These are phyloP conservation scores for Acipenser oxyrinchus DNA, from an alignment of 2,797 vertebrate species.

Conservation along the genomic window DNA sequence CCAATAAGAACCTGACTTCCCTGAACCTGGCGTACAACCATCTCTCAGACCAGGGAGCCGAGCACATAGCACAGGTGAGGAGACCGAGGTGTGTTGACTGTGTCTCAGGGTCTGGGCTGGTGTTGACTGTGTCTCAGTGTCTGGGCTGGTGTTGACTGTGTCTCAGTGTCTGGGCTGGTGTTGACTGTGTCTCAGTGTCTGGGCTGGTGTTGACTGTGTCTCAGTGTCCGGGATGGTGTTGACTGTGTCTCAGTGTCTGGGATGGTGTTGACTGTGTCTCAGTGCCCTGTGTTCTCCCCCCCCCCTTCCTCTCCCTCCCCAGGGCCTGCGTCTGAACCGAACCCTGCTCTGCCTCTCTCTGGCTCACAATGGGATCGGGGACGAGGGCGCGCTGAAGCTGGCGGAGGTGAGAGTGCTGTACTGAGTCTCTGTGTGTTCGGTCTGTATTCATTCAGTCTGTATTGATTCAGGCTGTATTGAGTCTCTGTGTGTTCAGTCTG, in stretches of 20 bases:
- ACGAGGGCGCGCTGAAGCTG: slow-evolving; percentile 63
- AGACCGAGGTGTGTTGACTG: background rate
- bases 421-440: too few relatives aligned
- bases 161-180: too few relatives aligned
- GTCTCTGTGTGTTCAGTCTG: too few relatives aligned
- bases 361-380: slow-evolving; percentile 69
- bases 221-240: too few relatives aligned
- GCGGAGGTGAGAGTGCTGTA: slow-evolving; percentile 49
- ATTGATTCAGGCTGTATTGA: background rate
- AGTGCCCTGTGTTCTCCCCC: background rate
- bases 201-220: too few relatives aligned
- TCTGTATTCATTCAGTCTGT: background rate
- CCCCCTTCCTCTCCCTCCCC: background rate
- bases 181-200: too few relatives aligned
- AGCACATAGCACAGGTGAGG: slow-evolving; percentile 65
- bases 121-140: too few relatives aligned
- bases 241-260: too few relatives aligned
- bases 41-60: slow-evolving; percentile 70
- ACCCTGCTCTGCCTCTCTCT: slow-evolving; percentile 69
- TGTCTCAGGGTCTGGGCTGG: too few relatives aligned
- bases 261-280: slow-evolving; percentile 5
- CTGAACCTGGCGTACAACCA: slow-evolving; percentile 77
- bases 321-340: slow-evolving; percentile 78
- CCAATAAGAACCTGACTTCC: slow-evolving; percentile 60
- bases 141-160: too few relatives aligned